Evolutionary conservation across 2,888 invertebrate genomes (phyloP), one percentile per base, ranked within the genome.

Genomic region (Leptinotarsa tumamoca): DNA sequence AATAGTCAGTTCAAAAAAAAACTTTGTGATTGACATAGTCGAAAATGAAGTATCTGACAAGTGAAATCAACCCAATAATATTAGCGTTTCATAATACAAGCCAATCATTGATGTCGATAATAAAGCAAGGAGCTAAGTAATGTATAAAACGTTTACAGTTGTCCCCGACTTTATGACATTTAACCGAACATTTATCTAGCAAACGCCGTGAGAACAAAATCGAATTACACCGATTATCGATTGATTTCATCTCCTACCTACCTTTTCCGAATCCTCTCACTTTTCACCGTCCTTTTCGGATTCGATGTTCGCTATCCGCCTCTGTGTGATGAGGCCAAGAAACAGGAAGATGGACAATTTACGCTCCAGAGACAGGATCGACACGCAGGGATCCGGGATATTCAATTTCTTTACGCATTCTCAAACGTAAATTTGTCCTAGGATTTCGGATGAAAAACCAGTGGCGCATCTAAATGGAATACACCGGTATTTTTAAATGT

Each of bases 321-420:
- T 63, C 63, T 63, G n/a, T 63, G 63, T 63, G 63, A 63, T 63
- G 33, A 63, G 63, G 43, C 63, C 63, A 43, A 63, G 68, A 63
- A 72, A 83, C 80, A 79, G 73, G 72, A 71, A 71, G 78, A 79
- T 70, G 80, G 80, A 81, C 82, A 81, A 83, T 83, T 83, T 81
- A 83, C 82, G 79, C 82, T 81, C 80, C 79, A 81, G 80, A 80
- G 83, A 75, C 82, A 82, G 81, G 70, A 67, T 70, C 61, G 75
- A 72, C 69, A 72, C 66, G 68, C 73, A 71, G 71, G 69, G 70
- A 73, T 70, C 73, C 72, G 78, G 82, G 84, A 84, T 84, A 85
- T 85, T 85, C 85, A 84, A 85, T 85, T 85, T 84, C 83, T 82
- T 83, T 82, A 83, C 83, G 82, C 84, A 81, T 84, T 83, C 80